phyloP scores from a whole-genome alignment of 2,113 vertebrate genomes.

The Oceanodroma tethys region DNA sequence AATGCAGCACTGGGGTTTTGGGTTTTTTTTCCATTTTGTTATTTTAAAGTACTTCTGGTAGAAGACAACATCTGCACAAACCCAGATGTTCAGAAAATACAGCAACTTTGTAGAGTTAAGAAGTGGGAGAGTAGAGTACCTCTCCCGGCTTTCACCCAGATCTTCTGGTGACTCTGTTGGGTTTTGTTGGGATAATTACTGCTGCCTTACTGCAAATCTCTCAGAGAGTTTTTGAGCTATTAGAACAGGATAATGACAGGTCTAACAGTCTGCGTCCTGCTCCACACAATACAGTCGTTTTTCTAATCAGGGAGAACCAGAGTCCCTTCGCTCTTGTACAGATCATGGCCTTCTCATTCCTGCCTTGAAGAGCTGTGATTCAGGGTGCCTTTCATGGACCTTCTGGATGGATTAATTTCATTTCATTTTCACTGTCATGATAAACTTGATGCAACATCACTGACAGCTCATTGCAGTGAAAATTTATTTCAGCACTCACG shows the following conservation, averaged over 20 bases:
- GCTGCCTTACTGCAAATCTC: neutral
- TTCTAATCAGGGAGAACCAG: neutral
- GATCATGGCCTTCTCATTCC: neutral
- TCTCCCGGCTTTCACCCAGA: neutral
- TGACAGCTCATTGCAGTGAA: neutral
- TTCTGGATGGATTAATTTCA: neutral
- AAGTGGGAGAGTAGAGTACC: neutral
- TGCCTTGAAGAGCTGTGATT: neutral
- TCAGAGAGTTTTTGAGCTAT: neutral
- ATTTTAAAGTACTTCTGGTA: neutral
- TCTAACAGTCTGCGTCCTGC: neutral
- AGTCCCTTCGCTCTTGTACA: neutral
- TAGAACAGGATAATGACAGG: neutral
- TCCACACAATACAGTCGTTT: neutral
- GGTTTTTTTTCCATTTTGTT: neutral
- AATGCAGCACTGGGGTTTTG: neutral
- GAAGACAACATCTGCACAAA: neutral
- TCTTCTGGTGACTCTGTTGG: neutral
- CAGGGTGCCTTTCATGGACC: neutral
- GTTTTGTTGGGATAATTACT: neutral
- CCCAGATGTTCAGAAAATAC: neutral
- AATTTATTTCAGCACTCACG: neutral
- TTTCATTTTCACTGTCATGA: neutral
- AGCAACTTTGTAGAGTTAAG: neutral
- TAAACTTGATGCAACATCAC: neutral